Evolutionary conservation across 2,113 vertebrate genomes (phyloP).

Genomic region (Lontra canadensis): DNA sequence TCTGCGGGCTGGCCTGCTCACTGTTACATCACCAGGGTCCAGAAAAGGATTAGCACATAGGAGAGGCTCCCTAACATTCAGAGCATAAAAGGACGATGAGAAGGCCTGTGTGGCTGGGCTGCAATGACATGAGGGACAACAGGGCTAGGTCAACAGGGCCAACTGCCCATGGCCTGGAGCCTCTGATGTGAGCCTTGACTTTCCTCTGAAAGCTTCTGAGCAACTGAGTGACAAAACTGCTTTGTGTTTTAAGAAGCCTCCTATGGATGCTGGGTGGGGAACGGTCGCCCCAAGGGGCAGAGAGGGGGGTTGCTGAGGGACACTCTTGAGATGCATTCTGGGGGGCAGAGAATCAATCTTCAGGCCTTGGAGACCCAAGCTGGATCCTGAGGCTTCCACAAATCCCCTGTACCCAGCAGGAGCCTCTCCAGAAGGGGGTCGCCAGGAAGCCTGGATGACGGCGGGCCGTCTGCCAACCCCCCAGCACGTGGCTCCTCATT

Average conservation of each 20-base stretch:
- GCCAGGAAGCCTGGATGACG: neutral
- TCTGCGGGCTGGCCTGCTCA: neutral
- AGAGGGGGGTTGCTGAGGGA: neutral
- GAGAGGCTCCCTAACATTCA: neutral
- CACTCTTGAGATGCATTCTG: neutral
- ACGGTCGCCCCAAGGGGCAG: neutral
- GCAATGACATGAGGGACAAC: neutral
- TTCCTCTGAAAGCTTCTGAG: neutral
- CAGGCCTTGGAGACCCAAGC: neutral
- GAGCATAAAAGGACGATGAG: neutral
- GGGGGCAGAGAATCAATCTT: neutral
- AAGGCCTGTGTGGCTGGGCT: neutral
- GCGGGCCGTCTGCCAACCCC: neutral
- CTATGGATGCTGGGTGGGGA: neutral
- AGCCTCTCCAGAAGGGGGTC: conserved; percentile 1
- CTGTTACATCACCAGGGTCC: neutral
- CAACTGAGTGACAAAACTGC: neutral
- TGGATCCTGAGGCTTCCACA: neutral
- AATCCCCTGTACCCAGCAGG: neutral
- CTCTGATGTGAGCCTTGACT: neutral
- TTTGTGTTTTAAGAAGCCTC: neutral
- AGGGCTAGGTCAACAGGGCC: too few species aligned
- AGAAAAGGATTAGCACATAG: neutral
- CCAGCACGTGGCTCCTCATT: conserved; percentile 3
- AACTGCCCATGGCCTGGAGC: neutral